A percentile compares a stretch with the other conserved stretches of the same genome.
Conservation (phyloP, 2,113 vertebrate genomes). For the Hypanus sabinus region DNA sequence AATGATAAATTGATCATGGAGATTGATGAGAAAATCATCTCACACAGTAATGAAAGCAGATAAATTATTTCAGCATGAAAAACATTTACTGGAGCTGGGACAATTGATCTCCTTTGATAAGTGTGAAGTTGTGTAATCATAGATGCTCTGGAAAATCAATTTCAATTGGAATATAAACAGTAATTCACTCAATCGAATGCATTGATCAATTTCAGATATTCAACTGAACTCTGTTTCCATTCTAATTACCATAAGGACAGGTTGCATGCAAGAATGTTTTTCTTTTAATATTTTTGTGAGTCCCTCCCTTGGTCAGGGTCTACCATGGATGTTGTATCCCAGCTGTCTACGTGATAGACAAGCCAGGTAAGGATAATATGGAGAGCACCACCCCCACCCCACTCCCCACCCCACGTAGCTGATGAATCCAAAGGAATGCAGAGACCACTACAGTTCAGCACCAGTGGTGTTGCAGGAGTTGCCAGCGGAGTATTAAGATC, state of each 20-base stretch:
- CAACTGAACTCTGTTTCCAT: conserved; percentile 2
- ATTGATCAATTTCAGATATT: conserved; percentile 29
- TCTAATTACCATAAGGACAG: not conserved
- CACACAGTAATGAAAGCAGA: conserved; percentile 49
- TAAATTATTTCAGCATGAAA: conserved; percentile 54
- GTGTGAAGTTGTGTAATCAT: conserved; percentile 46
- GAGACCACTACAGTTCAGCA: too few species aligned
- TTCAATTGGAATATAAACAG: conserved; percentile 45
- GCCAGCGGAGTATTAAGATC: too few species aligned
- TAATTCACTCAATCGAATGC: conserved; percentile 38
- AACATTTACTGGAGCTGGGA: conserved; percentile 50
- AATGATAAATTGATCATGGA: conserved; percentile 37
- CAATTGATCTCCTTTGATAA: conserved; percentile 50
- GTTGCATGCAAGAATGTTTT: not conserved
- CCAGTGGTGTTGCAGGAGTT: too few species aligned
- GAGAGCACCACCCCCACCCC: too few species aligned
- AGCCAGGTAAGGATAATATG: too few species aligned
- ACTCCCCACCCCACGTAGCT: too few species aligned
- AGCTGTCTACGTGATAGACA: too few species aligned
- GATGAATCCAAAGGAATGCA: too few species aligned
- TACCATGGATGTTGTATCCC: too few species aligned
- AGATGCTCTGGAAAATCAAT: conserved; percentile 43
- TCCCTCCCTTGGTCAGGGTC: too few species aligned
- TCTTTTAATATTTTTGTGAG: not conserved
- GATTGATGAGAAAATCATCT: conserved; percentile 44